These are phyloP conservation scores for Sphaeramia orbicularis DNA, from an alignment of 2,797 vertebrate genomes.

Conservation along the genomic window DNA sequence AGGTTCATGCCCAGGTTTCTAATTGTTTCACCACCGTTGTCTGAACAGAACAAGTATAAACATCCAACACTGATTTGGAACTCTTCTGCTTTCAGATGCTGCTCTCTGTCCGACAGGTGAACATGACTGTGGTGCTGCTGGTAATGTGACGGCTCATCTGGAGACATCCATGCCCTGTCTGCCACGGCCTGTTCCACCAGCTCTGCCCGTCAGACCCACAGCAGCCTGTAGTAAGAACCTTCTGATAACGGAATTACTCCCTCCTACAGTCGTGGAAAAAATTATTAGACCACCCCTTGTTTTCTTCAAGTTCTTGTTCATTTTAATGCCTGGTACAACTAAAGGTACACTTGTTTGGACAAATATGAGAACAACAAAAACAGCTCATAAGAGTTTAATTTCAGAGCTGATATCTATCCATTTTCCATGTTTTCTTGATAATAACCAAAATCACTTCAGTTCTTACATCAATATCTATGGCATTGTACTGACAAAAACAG, in stretches of 20 bases:
- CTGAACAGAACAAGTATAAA: background rate
- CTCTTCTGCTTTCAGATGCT: slow-evolving; percentile 39
- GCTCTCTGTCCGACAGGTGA: slow-evolving; percentile 33
- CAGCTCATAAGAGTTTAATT: too few relatives aligned
- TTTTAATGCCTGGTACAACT: too few relatives aligned
- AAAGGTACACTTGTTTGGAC: too few relatives aligned
- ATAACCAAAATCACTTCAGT: too few relatives aligned
- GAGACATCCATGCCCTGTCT: slow-evolving; percentile 18
- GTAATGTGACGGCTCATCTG: slow-evolving; percentile 13
- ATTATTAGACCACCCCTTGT: too few relatives aligned
- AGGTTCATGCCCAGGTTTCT: background rate
- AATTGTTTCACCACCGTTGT: background rate
- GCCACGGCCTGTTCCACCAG: slow-evolving; percentile 34
- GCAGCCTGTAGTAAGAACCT: slow-evolving; percentile 57
- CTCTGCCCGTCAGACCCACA: slow-evolving; percentile 48
- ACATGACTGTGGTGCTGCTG: slow-evolving; percentile 7
- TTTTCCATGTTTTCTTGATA: too few relatives aligned
- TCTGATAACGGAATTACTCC: background rate
- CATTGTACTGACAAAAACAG: too few relatives aligned
- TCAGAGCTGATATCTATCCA: too few relatives aligned
- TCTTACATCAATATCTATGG: too few relatives aligned
- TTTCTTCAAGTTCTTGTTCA: too few relatives aligned
- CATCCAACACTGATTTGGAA: background rate
- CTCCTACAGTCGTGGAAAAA: too few relatives aligned
- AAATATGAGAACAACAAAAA: too few relatives aligned